These are phyloP conservation scores for Neolamprologus kungweensis DNA, from an alignment of 2,113 vertebrate genomes.

Conservation along the genomic window DNA sequence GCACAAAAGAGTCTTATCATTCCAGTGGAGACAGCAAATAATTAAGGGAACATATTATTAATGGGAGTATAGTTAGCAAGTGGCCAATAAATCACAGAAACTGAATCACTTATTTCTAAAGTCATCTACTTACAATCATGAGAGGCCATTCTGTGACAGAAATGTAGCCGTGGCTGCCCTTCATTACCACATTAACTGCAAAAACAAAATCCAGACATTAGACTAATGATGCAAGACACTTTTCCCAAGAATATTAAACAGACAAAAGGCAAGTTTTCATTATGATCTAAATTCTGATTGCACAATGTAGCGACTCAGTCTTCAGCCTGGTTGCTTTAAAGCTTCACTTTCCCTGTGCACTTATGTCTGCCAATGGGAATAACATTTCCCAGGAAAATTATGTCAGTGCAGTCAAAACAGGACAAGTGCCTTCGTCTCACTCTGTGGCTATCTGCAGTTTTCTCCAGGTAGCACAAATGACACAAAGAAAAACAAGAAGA, in stretches of 20 bases:
- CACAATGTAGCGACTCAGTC: not conserved
- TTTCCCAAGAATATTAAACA: not conserved
- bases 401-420: not conserved
- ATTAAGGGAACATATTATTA: not conserved
- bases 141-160: slow-evolving; percentile 87
- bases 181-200: slow-evolving; percentile 80
- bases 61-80: not conserved
- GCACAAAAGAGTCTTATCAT: not conserved
- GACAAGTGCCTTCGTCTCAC: not conserved
- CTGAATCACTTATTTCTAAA: not conserved
- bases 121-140: slow-evolving; percentile 80
- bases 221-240: not conserved
- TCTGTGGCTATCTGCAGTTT: not conserved
- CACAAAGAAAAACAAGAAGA: not conserved
- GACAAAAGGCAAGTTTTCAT: not conserved
- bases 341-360: not conserved
- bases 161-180: slow-evolving; percentile 80
- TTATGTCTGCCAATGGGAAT: not conserved
- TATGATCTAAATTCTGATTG: not conserved
- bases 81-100: not conserved
- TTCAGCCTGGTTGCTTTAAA: not conserved
- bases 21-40: not conserved
- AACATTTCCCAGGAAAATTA: not conserved
- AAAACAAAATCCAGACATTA: slow-evolving; percentile 3
- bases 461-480: not conserved